These are phyloP conservation scores for Picus viridis DNA, from an alignment of 2,797 vertebrate genomes.

Conservation along the genomic window DNA sequence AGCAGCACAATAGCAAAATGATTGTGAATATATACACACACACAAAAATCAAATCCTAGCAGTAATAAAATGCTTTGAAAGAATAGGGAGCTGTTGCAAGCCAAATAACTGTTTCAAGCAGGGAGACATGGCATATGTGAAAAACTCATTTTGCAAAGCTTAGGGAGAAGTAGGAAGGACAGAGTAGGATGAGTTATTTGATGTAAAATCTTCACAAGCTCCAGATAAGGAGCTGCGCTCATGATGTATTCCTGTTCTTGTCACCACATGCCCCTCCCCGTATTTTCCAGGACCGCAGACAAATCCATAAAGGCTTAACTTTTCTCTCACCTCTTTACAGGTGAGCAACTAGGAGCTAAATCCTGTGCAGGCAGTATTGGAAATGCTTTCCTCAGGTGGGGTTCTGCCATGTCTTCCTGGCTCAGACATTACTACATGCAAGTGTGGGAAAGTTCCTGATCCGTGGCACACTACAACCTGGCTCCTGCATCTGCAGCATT, in stretches of 20 bases:
- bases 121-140: not conserved
- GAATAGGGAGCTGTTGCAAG: conserved; percentile 47
- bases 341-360: not conserved
- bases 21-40: not conserved
- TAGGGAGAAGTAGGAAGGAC: not conserved
- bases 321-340: not conserved
- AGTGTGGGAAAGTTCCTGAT: accelerated
- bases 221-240: not conserved
- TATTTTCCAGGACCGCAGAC: not conserved
- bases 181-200: conserved; percentile 22
- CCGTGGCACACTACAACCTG: accelerated
- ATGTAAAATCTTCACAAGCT: not conserved
- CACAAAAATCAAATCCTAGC: conserved; percentile 28
- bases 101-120: conserved; percentile 43
- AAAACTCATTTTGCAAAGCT: conserved; percentile 15
- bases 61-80: conserved; percentile 33
- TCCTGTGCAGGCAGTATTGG: not conserved
- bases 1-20: conserved; percentile 25
- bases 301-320: not conserved
- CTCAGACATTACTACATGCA: not conserved
- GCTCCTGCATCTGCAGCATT: not conserved
- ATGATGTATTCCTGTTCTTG: not conserved
- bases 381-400: not conserved
- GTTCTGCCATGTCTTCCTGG: not conserved
- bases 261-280: not conserved